Percentiles rank a stretch among this genome's conserved stretches.
These are phyloP conservation scores for Ptychodera flava DNA, from an alignment of 35 echinoderm and acorn worm genomes.

Conservation along the genomic window DNA sequence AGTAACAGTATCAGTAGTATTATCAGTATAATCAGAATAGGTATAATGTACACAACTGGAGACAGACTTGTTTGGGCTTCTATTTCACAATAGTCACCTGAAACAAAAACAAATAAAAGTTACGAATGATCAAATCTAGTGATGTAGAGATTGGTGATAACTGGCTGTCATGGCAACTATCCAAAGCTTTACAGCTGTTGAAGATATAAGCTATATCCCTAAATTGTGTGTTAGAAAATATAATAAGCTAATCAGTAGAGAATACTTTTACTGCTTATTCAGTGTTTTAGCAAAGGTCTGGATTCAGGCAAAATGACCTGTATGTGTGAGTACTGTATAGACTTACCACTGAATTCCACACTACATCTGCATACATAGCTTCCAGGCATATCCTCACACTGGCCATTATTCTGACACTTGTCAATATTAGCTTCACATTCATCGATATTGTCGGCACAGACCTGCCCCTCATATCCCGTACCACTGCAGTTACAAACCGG, in stretches of 20 bases:
- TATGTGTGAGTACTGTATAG: no score
- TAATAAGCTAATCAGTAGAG: not conserved
- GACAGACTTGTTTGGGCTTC: not conserved
- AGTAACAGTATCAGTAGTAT: slow-evolving; percentile 31
- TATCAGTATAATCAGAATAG: slow-evolving; percentile 47
- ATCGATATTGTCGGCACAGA: slow-evolving; percentile 36
- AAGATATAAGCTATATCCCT: not conserved
- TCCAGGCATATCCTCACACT: slow-evolving; percentile 28
- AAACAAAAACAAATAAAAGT: slow-evolving; percentile 4
- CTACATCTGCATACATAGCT: slow-evolving; percentile 43
- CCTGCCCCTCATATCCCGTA: slow-evolving; percentile 44
- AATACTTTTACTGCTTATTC: no score
- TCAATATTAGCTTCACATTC: slow-evolving; percentile 21
- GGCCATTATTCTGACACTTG: slow-evolving; percentile 48
- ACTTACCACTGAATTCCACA: slow-evolving; percentile 45
- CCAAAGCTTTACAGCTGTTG: no score
- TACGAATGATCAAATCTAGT: not conserved
- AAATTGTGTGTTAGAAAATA: not conserved
- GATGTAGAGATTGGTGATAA: not conserved
- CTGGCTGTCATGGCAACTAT: no score
- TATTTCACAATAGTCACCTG: slow-evolving; percentile 32
- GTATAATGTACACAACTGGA: slow-evolving; percentile 38
- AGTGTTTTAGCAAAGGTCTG: no score
- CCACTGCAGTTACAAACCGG: slow-evolving; percentile 43
- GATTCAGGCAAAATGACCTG: no score